Evolutionary conservation across 2,888 invertebrate species (phyloP), one percentile per base, ranked within the genome.

Genomic region (Nebria brevicollis): DNA sequence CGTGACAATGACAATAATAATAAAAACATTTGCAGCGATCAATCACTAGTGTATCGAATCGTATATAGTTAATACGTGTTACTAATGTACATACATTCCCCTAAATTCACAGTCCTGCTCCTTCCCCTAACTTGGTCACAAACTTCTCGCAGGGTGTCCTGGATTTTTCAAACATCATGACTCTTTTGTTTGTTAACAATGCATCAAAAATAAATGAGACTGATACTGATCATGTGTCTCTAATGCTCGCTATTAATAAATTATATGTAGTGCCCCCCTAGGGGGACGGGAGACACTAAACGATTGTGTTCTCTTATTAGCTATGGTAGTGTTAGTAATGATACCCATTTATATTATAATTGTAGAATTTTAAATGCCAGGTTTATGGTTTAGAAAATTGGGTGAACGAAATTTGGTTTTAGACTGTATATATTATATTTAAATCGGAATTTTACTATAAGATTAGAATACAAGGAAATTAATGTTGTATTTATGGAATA

Each of bases 331-430:
- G 5, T 34, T 34, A 34, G 87, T 89, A 89, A 89, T 89, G 88
- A 88, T 87, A 87, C 88, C 89, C 88, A 89, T 89, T 89, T 89
- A 89, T 89, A 89, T 89, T 89, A 89, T 89, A 89, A 89, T 89
- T 89, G 89, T 87, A 85, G 88, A 89, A 89, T 89, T 89, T 88
- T 87, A 87, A 88, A 89, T 88, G 88, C 82, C 85, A 85, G 85
- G 85, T 88, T 88, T 89, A 88, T 88, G 88, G 86, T 85, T 87
- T 86, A 87, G 88, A 88, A 88, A 88, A 88, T 87, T 86, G 85
- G 83, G 82, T 78, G 77, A 81, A 76, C 81, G 76, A 66, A 70
- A 72, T 54, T 34, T 34, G 34, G 34, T 34, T 34, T 34, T 34
- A 34, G 34, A 34, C 34, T 34, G 34, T 34, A 2, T 34, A 34